Evolutionary conservation across 2,888 invertebrate species (phyloP).

Genomic region (Hedya salicella): DNA sequence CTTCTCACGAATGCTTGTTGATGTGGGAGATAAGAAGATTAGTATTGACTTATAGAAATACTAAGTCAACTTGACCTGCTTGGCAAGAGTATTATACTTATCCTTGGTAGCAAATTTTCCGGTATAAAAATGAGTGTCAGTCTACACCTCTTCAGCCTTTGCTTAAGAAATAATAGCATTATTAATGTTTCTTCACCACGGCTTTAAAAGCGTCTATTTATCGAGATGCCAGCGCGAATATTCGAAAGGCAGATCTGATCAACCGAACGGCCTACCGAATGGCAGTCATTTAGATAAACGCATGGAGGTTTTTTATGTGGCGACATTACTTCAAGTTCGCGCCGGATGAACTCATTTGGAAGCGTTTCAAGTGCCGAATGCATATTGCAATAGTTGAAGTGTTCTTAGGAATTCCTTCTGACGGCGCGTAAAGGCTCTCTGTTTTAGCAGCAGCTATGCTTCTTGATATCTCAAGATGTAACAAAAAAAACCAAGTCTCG

Average conservation of each 20-base stretch:
- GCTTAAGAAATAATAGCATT: no score
- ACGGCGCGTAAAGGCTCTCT: background rate
- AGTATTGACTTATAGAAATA: no score
- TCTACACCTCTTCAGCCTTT: no score
- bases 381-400: constrained; percentile 23
- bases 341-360: constrained; percentile 23
- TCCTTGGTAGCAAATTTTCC: no score
- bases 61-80: no score
- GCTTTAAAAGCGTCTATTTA: background rate
- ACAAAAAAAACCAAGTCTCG: no score
- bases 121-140: no score
- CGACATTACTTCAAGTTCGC: constrained; percentile 14
- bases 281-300: constrained; percentile 23
- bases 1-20: no score
- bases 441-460: no score
- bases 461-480: no score
- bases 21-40: no score
- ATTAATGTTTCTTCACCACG: background rate
- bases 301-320: constrained; percentile 23
- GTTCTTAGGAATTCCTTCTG: constrained; percentile 13
- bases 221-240: background rate
- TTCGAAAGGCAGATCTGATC: constrained; percentile 1
- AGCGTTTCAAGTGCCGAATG: constrained; percentile 12
- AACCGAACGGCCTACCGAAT: constrained; percentile 3
- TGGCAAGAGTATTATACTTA: no score